Evolutionary conservation across 2,113 vertebrate genomes (phyloP).

Genomic region (Andinoacara biseriatus): DNA sequence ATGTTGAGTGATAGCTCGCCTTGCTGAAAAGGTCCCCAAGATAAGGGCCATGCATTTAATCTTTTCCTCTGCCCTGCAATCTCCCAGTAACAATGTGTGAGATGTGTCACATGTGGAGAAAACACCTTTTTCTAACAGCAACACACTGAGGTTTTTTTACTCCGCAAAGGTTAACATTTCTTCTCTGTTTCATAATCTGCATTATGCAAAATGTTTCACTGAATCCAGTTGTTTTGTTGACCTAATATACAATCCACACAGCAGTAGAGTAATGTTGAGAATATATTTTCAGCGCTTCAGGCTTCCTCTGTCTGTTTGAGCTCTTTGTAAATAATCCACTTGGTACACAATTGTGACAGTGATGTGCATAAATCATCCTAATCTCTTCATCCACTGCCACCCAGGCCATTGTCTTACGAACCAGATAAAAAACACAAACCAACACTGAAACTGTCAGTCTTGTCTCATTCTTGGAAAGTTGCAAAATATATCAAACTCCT

Average conservation of each 20-base stretch:
- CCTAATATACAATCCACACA: neutral
- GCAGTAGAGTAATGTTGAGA: neutral
- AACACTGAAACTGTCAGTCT: constrained; percentile 11
- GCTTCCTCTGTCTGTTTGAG: constrained; percentile 18
- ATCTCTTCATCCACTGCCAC: constrained; percentile 8
- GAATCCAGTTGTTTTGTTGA: neutral
- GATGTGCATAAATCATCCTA: constrained; percentile 10
- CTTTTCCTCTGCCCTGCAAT: constrained; percentile 42
- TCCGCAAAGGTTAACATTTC: constrained; percentile 44
- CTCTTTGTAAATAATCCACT: constrained; percentile 14
- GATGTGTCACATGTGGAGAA: constrained; percentile 56
- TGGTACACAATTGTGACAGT: neutral
- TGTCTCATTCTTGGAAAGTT: constrained; percentile 5
- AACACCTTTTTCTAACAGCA: constrained; percentile 49
- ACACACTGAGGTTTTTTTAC: constrained; percentile 19
- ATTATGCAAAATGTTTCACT: constrained; percentile 32
- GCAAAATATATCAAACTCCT: constrained; percentile 41
- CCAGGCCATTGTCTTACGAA: neutral
- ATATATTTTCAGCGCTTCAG: neutral
- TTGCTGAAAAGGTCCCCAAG: constrained; percentile 72
- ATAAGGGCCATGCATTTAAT: constrained; percentile 63
- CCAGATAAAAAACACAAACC: constrained; percentile 28
- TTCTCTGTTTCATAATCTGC: constrained; percentile 43
- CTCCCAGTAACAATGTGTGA: constrained; percentile 54
- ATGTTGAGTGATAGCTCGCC: constrained; percentile 70